phyloP scores from a whole-genome alignment of 2,113 vertebrate genomes.

The Uria aalge region DNA sequence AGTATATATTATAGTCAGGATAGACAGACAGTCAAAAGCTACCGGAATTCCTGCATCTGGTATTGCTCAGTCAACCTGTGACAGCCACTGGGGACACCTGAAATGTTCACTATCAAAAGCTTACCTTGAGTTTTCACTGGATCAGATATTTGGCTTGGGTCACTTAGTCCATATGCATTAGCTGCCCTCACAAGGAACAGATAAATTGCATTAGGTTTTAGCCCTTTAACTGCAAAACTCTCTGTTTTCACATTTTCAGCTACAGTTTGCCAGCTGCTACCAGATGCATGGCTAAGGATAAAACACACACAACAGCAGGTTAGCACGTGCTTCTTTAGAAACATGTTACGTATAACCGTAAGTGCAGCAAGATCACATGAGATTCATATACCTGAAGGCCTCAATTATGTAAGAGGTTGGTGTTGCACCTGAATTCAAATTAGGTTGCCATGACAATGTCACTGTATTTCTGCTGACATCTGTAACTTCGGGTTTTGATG shows the following conservation, averaged over 20 bases:
- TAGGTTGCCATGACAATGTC: conserved; percentile 92
- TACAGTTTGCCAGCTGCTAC: conserved; percentile 98
- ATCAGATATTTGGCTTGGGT: conserved; percentile 96
- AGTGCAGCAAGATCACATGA: background rate
- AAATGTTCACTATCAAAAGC: background rate
- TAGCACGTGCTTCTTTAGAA: conserved; percentile 10
- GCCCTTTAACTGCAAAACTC: conserved; percentile 88
- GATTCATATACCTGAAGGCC: conserved; percentile 88
- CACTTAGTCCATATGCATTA: conserved; percentile 96
- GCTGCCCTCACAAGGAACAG: conserved; percentile 97
- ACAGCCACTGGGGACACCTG: background rate
- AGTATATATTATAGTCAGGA: background rate
- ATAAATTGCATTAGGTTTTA: conserved; percentile 95
- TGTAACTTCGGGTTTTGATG: conserved; percentile 91
- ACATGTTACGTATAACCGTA: background rate
- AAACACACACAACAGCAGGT: conserved; percentile 38
- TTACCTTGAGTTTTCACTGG: conserved; percentile 97
- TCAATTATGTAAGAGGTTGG: conserved; percentile 98
- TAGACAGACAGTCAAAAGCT: background rate
- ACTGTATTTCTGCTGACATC: conserved; percentile 93
- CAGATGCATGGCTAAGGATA: conserved; percentile 88
- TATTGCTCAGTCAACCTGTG: background rate
- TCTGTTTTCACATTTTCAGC: conserved; percentile 95
- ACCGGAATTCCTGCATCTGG: background rate
- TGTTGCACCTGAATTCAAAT: conserved; percentile 92